Percentiles rank a stretch among this genome's conserved stretches.
Conservation (phyloP, 1,140 invertebrate species). For the Leptestheria dahalacensis region DNA sequence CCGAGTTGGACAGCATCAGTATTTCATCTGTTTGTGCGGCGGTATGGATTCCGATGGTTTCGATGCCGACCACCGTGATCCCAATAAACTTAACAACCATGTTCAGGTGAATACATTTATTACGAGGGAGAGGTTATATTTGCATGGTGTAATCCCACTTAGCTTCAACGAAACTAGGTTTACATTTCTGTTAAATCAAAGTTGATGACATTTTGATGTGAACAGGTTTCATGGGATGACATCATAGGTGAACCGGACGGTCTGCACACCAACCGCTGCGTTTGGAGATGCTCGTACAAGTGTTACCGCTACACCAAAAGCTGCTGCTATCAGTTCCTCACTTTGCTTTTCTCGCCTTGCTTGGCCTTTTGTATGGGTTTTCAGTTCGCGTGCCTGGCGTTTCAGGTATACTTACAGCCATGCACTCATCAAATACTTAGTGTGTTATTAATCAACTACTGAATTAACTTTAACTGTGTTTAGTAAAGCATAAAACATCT, state of each 20-base stretch:
- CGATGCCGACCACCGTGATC: conserved; percentile 48
- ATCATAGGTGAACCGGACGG: conserved; percentile 60
- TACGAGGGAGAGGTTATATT: background rate
- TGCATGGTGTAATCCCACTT: no score
- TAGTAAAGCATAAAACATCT: no score
- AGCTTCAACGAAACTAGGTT: no score
- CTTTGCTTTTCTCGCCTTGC: conserved; percentile 46
- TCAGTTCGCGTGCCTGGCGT: conserved; percentile 55
- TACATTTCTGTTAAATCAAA: conserved; percentile 11
- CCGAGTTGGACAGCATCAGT: no score
- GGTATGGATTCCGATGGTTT: background rate
- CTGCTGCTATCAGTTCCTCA: conserved; percentile 51
- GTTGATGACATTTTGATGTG: no score
- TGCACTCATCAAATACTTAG: no score
- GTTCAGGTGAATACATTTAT: conserved; percentile 43
- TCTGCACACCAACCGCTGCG: conserved; percentile 51
- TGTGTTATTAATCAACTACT: no score
- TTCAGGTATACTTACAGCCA: conserved; percentile 46
- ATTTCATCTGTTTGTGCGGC: no score
- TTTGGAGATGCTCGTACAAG: conserved; percentile 50
- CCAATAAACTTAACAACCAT: conserved; percentile 48
- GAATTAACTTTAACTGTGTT: no score
- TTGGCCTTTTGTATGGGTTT: conserved; percentile 50
- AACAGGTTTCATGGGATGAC: conserved; percentile 60
- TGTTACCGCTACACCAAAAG: conserved; percentile 51